These are phyloP conservation scores for Mercenaria mercenaria DNA, from an alignment of 1,140 invertebrate genomes.

Conservation along the genomic window DNA sequence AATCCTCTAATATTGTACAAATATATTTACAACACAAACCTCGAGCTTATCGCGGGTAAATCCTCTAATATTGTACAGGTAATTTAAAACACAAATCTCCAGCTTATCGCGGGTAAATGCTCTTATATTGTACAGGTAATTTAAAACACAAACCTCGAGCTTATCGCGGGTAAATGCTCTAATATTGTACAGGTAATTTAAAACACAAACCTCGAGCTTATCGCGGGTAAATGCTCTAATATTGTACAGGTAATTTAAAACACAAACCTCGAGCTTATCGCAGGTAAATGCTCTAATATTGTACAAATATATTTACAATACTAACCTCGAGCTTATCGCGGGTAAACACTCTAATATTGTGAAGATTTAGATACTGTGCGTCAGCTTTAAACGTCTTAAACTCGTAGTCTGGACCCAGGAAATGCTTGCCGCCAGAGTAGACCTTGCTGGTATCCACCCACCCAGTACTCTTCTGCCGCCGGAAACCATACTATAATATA, in stretches of 20 bases:
- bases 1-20: too few species aligned
- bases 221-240: too few species aligned
- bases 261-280: background rate
- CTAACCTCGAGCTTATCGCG: slow-evolving; percentile 76
- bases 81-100: slow-evolving; percentile 38
- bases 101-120: background rate
- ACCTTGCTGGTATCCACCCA: slow-evolving; percentile 72
- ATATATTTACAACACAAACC: too few species aligned
- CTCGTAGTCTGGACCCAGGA: slow-evolving; percentile 79
- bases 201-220: slow-evolving; percentile 69
- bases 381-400: slow-evolving; percentile 78
- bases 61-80: too few species aligned
- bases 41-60: background rate
- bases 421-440: slow-evolving; percentile 76
- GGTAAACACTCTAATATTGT: slow-evolving; percentile 75
- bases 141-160: slow-evolving; percentile 29
- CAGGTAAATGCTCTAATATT: background rate
- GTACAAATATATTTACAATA: background rate
- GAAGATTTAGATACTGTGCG: slow-evolving; percentile 71
- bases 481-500: slow-evolving; percentile 38
- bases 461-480: slow-evolving; percentile 75
- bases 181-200: too few species aligned
- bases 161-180: background rate
- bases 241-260: background rate
- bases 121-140: too few species aligned